Base-by-base conservation (phyloP, 2,888 invertebrate genomes). In the Leptura quadrifasciata region DNA sequence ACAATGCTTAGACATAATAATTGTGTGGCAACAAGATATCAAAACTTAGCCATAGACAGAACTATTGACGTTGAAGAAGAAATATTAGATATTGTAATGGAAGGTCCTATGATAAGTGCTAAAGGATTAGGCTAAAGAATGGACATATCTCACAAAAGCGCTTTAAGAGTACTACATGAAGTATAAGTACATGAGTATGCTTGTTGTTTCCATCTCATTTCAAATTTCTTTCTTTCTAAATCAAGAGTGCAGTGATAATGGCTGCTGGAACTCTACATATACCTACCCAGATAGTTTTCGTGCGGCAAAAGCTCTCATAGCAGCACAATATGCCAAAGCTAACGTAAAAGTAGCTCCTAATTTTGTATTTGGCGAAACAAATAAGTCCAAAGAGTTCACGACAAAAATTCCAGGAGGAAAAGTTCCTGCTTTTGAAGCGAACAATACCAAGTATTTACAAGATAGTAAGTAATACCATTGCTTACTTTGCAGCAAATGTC, bases 381-480 rank as follows among this genome's bases (percentile, higher is more conserved):
- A 98, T 90, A 96, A 96, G 89, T 92, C 94, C 74, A 93, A 93
- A 80, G 94, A 91, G 68, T 98, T 98, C 90, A 90, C 97, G 83
- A 94, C 95, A 89, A 98, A 98, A 90, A 98, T 99, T 90, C 98
- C 98, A n/a, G 91, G 95, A 80, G 98, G 98, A 90, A 98, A 98
- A 94, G 98, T 98, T n/a, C 98, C 98, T 87, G 98, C 98, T 63
- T 98, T 96, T 88, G 97, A 98, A 91, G 94, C 96, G 81, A 91
- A 92, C 77, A 95, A 97, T 91, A 97, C 97, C 79, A 94, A 95
- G 88, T 94, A 92, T 80, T 91, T 98, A 86, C 95, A 95, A 83
- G 98, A 98, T 90, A 97, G 98, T 91, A 98, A 98, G 92, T n/a
- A n/a, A n/a, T n/a, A 98, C 98, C 79, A 98, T 98, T 89, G 98